Evolutionary conservation across 2,888 invertebrate species (phyloP), one percentile per base, ranked within the genome.

Genomic region (Empis stercorea): DNA sequence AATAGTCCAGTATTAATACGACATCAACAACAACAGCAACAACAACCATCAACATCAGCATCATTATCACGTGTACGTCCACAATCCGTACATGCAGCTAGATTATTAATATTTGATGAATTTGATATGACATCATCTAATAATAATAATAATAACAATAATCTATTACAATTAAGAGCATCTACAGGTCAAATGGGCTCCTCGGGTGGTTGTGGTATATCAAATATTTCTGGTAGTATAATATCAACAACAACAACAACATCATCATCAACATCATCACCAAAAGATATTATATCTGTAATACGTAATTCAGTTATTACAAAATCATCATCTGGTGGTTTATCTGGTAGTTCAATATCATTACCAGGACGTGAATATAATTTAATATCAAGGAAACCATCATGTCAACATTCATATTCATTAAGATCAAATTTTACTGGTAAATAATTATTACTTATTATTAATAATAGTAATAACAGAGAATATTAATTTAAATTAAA

Each of bases 31-130:
- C 32, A n/a, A 11, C 32, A 32, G 10, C 32, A 32, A 11, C 32
- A 34, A 13, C 6, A 34, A 34, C 4, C 13, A 34, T n/a, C 13
- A 13, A 34, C 38, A n/a, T 17, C 13, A 34, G 3, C 13, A 13
- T 13, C 38, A n/a, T 17, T 38, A 17, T 38, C 38, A 15, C 44
- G 52, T 14, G 43, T 45, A 48, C 61, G 68, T 64, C 76, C 78
- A 52, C 75, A 77, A 61, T 75, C 78, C 58, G 76, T 76, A 48
- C 77, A 84, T 68, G 83, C 84, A 52, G 85, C 84, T 46, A 76
- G 85, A 65, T 83, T 84, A 56, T 74, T 86, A 58, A 76, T 82
- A 58, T 86, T 85, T 64, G 84, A 85, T 66, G 84, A 85, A 69
- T 75, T 77, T 45, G 79, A 81, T 61, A 71, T 48, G 78, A 79